Evolutionary conservation across 2,797 vertebrate genomes (phyloP).

Genomic region (Xyrichtys novacula): DNA sequence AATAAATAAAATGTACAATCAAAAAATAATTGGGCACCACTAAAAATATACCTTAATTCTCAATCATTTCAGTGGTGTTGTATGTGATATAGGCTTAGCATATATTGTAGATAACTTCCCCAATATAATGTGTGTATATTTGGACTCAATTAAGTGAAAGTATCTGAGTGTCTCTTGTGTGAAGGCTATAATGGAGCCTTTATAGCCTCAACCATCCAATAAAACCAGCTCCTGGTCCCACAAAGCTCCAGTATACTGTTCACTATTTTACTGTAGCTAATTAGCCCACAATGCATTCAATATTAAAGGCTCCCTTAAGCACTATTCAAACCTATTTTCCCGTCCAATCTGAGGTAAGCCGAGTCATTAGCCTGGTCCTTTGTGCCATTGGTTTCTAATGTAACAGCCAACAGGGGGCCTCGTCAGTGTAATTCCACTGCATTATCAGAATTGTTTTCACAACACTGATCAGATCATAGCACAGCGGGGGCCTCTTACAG

Average conservation of each 20-base stretch:
- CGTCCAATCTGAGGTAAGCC: constrained; percentile 77
- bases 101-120: background rate
- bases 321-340: constrained; percentile 82
- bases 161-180: constrained; percentile 13
- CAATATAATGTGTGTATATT: constrained; percentile 9
- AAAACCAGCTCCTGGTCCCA: constrained; percentile 20
- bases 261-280: constrained; percentile 81
- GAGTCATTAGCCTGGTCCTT: constrained; percentile 80
- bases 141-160: constrained; percentile 18
- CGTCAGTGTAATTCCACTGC: constrained; percentile 81
- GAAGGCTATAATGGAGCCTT: constrained; percentile 17
- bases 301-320: constrained; percentile 81
- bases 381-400: constrained; percentile 81
- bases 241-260: constrained; percentile 44
- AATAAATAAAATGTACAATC: too few relatives aligned
- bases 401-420: constrained; percentile 80
- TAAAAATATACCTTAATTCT: background rate
- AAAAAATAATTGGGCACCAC: too few relatives aligned
- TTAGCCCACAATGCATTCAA: constrained; percentile 77
- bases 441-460: constrained; percentile 88
- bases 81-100: background rate
- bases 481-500: constrained; percentile 81
- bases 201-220: constrained; percentile 22
- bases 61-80: background rate
- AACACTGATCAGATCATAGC: constrained; percentile 87